Conservation (phyloP, 2,113 vertebrate genomes). For the Pachyramphus minor region DNA sequence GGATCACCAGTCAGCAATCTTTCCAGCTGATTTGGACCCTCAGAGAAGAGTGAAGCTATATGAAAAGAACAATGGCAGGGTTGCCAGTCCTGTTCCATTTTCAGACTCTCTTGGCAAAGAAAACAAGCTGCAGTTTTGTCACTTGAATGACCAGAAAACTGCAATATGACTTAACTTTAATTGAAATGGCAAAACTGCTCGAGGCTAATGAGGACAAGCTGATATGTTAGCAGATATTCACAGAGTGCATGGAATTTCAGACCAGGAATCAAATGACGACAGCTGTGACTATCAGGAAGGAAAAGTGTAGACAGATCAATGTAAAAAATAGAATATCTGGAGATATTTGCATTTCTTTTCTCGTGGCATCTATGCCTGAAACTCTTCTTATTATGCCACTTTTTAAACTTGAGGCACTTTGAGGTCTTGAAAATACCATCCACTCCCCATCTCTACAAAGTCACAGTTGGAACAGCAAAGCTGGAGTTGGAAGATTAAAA, state of each 20-base stretch:
- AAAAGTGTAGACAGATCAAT: neutral
- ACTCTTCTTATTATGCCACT: neutral
- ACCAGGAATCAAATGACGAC: neutral
- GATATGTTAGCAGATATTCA: neutral
- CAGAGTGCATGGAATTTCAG: neutral
- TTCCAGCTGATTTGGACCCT: neutral
- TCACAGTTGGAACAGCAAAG: neutral
- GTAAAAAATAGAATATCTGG: neutral
- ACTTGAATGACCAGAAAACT: neutral
- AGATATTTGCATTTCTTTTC: neutral
- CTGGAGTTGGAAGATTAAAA: neutral
- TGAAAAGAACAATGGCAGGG: neutral
- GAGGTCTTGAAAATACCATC: neutral
- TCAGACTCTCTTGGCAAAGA: neutral
- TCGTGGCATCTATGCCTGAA: neutral
- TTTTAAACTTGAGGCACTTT: neutral
- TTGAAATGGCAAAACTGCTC: neutral
- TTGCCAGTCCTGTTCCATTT: neutral
- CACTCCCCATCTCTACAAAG: neutral
- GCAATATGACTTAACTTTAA: neutral
- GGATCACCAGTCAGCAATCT: neutral
- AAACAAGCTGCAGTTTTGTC: neutral
- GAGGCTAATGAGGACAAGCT: neutral
- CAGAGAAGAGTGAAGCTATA: neutral
- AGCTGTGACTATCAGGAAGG: neutral